Percentiles rank a stretch among this genome's conserved stretches.
Evolutionary conservation across 2,797 vertebrate genomes (phyloP).

Genomic region (Rhinella marina): DNA sequence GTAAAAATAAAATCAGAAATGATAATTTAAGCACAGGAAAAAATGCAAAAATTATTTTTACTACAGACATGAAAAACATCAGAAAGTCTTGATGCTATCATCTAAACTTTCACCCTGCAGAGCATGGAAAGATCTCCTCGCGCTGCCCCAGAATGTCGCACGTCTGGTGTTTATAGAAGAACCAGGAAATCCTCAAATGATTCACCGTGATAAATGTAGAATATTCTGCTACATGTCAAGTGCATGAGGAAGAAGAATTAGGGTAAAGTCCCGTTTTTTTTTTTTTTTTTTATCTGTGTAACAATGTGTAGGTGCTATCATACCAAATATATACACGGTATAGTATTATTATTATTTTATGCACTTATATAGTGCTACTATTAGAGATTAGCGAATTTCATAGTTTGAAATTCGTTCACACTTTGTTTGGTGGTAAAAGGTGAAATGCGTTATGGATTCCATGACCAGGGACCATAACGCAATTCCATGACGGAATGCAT

Average conservation of each 20-base stretch:
- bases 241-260: neutral
- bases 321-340: neutral
- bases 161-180: neutral
- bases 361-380: neutral
- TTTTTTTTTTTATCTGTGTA: neutral
- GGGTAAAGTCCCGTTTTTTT: neutral
- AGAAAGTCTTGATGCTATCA: slow-evolving; percentile 16
- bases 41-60: neutral
- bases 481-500: too few species aligned
- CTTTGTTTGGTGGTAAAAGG: too few species aligned
- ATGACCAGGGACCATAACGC: too few species aligned
- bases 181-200: slow-evolving; percentile 8
- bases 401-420: too few species aligned
- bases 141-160: neutral
- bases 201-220: neutral
- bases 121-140: neutral
- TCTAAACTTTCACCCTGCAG: neutral
- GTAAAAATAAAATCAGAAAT: neutral
- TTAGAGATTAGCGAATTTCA: too few species aligned
- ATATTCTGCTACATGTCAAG: neutral
- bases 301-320: too few species aligned
- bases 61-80: neutral
- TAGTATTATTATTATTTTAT: neutral
- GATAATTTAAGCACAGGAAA: neutral
- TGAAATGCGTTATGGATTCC: too few species aligned